A percentile compares a stretch with the other conserved stretches of the same genome.
Evolutionary conservation across 1,140 invertebrate species (phyloP).

Genomic region (Drosophila bocki): DNA sequence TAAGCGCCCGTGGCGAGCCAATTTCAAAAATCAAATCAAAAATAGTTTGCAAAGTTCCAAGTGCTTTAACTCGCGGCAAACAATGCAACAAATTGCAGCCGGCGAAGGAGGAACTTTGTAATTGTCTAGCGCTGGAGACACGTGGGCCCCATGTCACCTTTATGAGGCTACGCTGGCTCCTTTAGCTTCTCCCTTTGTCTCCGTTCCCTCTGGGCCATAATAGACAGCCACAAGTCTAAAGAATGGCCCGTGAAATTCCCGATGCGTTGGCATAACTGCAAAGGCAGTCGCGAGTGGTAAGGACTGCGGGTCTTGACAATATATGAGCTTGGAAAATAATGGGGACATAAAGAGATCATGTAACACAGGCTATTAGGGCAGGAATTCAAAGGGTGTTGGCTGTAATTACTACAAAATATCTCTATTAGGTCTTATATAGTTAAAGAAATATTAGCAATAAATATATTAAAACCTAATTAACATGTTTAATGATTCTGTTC

Average conservation of each 20-base stretch:
- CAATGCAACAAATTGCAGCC: conserved; percentile 82
- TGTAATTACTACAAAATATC: neutral
- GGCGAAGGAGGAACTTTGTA: conserved; percentile 76
- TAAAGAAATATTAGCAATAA: neutral
- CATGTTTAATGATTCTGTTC: too few relatives aligned
- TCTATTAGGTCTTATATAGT: neutral
- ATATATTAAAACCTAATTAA: too few relatives aligned
- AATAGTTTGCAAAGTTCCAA: conserved; percentile 80
- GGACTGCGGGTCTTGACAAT: conserved; percentile 1
- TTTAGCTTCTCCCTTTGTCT: neutral
- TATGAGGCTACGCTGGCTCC: conserved; percentile 26
- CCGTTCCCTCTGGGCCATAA: conserved; percentile 48
- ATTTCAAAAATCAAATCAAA: conserved; percentile 84
- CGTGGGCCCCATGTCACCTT: conserved; percentile 68
- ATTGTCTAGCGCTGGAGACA: conserved; percentile 69
- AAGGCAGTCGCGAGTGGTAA: neutral
- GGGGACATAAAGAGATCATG: neutral
- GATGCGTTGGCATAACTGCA: conserved; percentile 41
- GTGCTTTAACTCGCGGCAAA: conserved; percentile 78
- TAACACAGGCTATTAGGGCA: neutral
- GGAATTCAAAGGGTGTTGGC: neutral
- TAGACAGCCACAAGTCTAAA: conserved; percentile 61
- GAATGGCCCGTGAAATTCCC: conserved; percentile 22
- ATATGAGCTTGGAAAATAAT: conserved; percentile 11
- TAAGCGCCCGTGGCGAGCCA: conserved; percentile 57